phyloP scores from a whole-genome alignment of 37 sponge, comb jelly and placozoan species.

The Spongilla lacustris region DNA sequence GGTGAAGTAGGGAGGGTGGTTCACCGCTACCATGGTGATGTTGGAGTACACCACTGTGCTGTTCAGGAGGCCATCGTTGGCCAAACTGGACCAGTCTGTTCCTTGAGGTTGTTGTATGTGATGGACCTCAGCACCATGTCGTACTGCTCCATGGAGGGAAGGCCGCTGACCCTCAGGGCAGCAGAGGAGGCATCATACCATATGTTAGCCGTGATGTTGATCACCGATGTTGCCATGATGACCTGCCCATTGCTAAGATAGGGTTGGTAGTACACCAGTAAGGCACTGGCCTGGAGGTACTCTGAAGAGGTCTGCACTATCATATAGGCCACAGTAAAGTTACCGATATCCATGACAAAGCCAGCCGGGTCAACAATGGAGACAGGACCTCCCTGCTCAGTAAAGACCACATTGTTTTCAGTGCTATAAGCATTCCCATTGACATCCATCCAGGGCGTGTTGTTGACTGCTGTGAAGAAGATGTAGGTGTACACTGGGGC shows the following conservation, averaged over 20 bases:
- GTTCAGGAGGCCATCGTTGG: constrained; percentile 70
- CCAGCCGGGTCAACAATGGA: constrained; percentile 36
- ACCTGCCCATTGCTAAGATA: constrained; percentile 33
- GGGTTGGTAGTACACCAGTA: constrained; percentile 38
- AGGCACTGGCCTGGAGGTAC: constrained; percentile 50
- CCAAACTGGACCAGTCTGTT: constrained; percentile 65
- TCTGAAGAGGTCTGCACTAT: constrained; percentile 53
- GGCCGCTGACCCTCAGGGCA: constrained; percentile 63
- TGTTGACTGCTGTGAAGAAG: constrained; percentile 76
- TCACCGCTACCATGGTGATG: constrained; percentile 55
- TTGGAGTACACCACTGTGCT: constrained; percentile 63
- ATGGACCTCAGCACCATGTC: constrained; percentile 57
- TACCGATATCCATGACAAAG: constrained; percentile 76
- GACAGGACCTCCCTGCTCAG: constrained; percentile 78
- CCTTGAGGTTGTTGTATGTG: constrained; percentile 72
- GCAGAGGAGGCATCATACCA: constrained; percentile 45
- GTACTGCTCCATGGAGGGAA: constrained; percentile 76
- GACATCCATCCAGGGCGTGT: constrained; percentile 73
- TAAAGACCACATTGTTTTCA: constrained; percentile 47
- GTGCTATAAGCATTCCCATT: constrained; percentile 59
- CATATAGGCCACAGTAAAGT: constrained; percentile 65
- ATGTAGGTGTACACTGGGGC: constrained; percentile 49
- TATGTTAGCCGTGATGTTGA: constrained; percentile 56
- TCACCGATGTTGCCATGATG: constrained; percentile 39
- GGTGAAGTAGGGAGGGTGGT: constrained; percentile 81